Evolutionary conservation across 2,113 vertebrate species (phyloP).

Genomic region (Mormyrus lacerda): DNA sequence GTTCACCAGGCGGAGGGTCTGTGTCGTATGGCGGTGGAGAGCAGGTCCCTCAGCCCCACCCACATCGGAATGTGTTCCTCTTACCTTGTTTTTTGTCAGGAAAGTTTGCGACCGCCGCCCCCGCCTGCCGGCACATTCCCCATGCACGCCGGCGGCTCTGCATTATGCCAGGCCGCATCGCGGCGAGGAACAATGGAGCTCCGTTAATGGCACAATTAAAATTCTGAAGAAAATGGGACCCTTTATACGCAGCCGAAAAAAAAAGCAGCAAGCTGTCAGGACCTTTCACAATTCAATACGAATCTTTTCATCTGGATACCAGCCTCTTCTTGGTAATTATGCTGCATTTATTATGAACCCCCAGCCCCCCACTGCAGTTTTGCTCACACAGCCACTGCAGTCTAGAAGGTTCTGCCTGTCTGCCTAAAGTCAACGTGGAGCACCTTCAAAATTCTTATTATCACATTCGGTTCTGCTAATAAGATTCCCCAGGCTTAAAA

Average conservation of each 20-base stretch:
- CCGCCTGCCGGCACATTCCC: constrained; percentile 27
- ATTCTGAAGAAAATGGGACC: constrained; percentile 62
- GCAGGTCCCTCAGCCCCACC: background rate
- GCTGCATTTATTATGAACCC: constrained; percentile 62
- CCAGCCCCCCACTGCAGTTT: background rate
- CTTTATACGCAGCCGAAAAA: constrained; percentile 67
- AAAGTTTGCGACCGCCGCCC: background rate
- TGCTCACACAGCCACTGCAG: background rate
- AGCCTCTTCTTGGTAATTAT: constrained; percentile 70
- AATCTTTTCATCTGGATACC: constrained; percentile 64
- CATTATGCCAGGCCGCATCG: constrained; percentile 12
- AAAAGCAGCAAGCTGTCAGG: constrained; percentile 66
- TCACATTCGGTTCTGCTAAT: background rate
- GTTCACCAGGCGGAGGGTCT: background rate
- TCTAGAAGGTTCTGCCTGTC: background rate
- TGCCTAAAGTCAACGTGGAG: background rate
- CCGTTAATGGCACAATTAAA: constrained; percentile 54
- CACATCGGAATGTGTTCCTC: background rate
- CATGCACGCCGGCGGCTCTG: background rate
- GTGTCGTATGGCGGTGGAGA: background rate
- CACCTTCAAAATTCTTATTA: background rate
- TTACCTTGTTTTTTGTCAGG: background rate
- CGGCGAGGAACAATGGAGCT: constrained; percentile 35
- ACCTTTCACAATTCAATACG: constrained; percentile 65
- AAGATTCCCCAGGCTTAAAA: background rate